These are phyloP conservation scores for Stenchaetothrips biformis DNA, from an alignment of 2,888 invertebrate species.

Conservation along the genomic window DNA sequence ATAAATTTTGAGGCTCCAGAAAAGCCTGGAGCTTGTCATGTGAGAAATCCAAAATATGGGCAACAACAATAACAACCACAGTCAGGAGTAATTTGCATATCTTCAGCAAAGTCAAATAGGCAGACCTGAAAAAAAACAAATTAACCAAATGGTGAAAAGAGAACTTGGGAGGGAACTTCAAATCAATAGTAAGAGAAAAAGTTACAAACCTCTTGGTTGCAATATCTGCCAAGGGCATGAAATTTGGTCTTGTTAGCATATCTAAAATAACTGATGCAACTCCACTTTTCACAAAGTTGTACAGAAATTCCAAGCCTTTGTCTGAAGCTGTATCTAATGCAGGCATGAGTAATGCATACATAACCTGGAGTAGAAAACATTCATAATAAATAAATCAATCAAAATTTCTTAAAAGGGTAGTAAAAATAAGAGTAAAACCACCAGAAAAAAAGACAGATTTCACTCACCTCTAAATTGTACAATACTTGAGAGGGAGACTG, in stretches of 20 bases:
- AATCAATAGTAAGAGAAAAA: neutral
- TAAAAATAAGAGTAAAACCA: constrained; percentile 17
- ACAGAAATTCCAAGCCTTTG: constrained; percentile 64
- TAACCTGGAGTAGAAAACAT: constrained; percentile 51
- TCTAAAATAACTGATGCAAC: constrained; percentile 66
- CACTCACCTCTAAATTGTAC: constrained; percentile 63
- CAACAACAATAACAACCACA: constrained; percentile 68
- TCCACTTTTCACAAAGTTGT: constrained; percentile 61
- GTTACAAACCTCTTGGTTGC: constrained; percentile 56
- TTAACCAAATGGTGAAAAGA: constrained; percentile 25
- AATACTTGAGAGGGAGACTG: constrained; percentile 69
- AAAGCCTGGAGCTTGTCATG: constrained; percentile 14
- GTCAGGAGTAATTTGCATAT: constrained; percentile 84
- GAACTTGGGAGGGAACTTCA: neutral
- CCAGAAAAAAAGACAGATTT: neutral
- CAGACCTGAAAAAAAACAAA: constrained; percentile 56
- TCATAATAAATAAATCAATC: neutral
- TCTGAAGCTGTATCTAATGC: constrained; percentile 75
- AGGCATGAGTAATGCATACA: constrained; percentile 89
- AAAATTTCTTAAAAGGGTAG: constrained; percentile 26
- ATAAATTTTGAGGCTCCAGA: neutral
- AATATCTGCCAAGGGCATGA: constrained; percentile 72
- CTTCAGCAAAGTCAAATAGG: constrained; percentile 81
- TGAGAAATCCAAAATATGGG: neutral
- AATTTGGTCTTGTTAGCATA: constrained; percentile 79